Base-by-base conservation (phyloP, 1,140 invertebrate genomes). In the Hormaphis cornu region DNA sequence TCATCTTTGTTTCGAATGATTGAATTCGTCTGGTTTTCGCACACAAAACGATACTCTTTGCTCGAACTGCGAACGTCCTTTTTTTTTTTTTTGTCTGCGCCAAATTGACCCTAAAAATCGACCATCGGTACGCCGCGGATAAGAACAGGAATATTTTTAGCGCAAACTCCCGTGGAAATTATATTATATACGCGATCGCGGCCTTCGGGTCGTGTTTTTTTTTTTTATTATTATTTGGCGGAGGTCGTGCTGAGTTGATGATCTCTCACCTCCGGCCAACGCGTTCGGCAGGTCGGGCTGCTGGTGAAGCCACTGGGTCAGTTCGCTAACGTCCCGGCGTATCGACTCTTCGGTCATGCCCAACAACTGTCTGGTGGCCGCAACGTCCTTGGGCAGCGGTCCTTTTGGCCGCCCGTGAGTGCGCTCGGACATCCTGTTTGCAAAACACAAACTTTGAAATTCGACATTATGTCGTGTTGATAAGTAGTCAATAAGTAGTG, bases 211-310 rank as follows among this genome's bases (percentile, higher is more conserved):
- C n/a, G n/a, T n/a, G n/a, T n/a, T n/a, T n/a, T n/a, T n/a, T n/a
- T n/a, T 30, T 30, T 33, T 53, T 53, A 53, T 30, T 33, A 33
- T 33, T 53, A 33, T 33, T 30, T n/a, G n/a, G n/a, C n/a, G 52
- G 52, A 53, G 26, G 28, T 9, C 30, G 12, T 16, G 18, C 24
- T 20, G 20, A 56, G n/a, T n/a, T n/a, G n/a, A n/a, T n/a, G n/a
- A n/a, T n/a, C n/a, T 22, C 69, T 54, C 33, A 70, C 69, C 69
- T 70, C 69, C 69, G n/a, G 40, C 69, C 33, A 70, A 18, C 18
- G 24, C 24, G 33, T 59, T 28, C 5, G 69, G 69, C 18, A 70
- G 26, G 28, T 70, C 35, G 8, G 52, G 53, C 9, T 59, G 69
- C 6, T 70, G 40, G 9, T 37, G 72, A 18, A 72, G 40, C 50